Base-by-base conservation (phyloP, 2,888 invertebrate genomes). In the Epinotia brunnichana region DNA sequence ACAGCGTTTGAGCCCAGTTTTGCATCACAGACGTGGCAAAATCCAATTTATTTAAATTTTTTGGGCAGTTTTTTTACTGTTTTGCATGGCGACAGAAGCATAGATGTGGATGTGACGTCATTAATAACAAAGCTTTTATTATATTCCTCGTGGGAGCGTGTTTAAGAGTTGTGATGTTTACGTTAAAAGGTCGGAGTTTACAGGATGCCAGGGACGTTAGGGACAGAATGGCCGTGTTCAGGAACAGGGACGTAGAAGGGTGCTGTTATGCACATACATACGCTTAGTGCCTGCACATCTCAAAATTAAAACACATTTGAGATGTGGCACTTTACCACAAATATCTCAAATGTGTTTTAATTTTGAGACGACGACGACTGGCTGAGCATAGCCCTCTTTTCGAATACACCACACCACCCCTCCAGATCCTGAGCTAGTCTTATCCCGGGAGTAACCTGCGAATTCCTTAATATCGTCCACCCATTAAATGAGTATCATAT, bases 71-170 rank as follows among this genome's bases (percentile, higher is more conserved):
- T 76, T 74, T 77, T 84, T 76, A 78, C 79, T 77, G 76, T 73
- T 88, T 88, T 89, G 85, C 90, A 90, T 89, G 85, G 87, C 88
- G 85, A 84, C 81, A 81, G 81, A 82, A 81, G 85, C 85, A 85
- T 84, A 80, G 83, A 81, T 82, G 77, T 74, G 77, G 78, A 74
- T 74, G 77, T 77, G 72, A 77, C 74, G 62, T 72, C 81, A 88
- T 90, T 85, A 89, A 90, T 90, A 90, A 90, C 88, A 87, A 90
- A 89, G 83, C 83, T 82, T 79, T 86, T 82, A 89, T 87, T 86
- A 88, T 83, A 85, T 84, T 81, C 79, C 84, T 77, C 82, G 83
- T 78, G 81, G 81, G 84, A 80, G 76, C 67, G 21, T 15, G 56
- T 35, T 48, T 35, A 48, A 19, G 72, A 62, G 61, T 72, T 72